phyloP scores from a whole-genome alignment of 2,797 vertebrate genomes.

The Threskiornis aethiopicus region DNA sequence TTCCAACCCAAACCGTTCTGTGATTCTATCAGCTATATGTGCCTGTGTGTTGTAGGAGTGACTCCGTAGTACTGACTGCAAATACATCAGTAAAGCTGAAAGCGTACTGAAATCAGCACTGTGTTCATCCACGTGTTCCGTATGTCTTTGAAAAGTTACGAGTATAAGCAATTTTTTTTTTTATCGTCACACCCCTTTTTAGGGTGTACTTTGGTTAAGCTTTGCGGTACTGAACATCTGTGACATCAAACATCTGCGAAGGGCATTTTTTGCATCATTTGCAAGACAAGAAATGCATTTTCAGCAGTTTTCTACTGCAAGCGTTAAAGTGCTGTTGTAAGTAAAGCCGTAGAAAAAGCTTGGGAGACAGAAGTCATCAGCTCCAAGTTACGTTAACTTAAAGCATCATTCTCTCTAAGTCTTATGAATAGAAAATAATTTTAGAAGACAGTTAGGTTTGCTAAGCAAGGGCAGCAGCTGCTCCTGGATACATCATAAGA shows the following conservation, averaged over 20 bases:
- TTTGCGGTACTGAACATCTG: neutral
- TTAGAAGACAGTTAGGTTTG: neutral
- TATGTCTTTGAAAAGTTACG: neutral
- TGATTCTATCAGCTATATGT: neutral
- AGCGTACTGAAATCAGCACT: neutral
- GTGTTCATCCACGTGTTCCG: rapidly evolving
- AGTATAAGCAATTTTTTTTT: neutral
- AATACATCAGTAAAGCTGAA: neutral
- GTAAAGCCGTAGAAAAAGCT: conserved; percentile 31
- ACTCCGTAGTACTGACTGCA: neutral
- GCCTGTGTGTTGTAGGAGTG: neutral
- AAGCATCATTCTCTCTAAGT: conserved; percentile 1
- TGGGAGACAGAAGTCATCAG: neutral
- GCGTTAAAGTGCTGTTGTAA: neutral
- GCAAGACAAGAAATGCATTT: neutral
- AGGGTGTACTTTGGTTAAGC: neutral
- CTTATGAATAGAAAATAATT: conserved; percentile 32
- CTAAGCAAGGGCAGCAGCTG: conserved; percentile 14
- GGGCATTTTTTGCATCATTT: neutral
- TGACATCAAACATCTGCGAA: conserved; percentile 8
- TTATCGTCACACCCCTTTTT: neutral
- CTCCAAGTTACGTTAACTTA: neutral
- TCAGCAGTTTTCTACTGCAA: conserved; percentile 27
- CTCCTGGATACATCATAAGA: neutral
- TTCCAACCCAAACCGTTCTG: too few relatives aligned